Conservation (phyloP, 2,113 vertebrate species). For the Probosciger aterrimus region DNA sequence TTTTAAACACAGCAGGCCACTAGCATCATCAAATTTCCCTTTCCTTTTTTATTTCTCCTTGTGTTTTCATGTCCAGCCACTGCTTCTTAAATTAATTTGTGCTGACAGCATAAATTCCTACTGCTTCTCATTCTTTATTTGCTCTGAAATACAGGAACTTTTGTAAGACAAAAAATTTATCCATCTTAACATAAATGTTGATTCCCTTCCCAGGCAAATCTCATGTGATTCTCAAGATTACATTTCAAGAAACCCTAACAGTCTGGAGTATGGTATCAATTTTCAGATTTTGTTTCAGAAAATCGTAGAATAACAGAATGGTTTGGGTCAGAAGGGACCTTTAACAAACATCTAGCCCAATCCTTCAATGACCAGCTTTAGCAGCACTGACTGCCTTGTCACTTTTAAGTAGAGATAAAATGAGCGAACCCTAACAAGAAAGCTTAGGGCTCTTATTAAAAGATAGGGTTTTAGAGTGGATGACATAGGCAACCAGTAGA, state of each 20-base stretch:
- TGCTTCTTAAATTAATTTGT: background rate
- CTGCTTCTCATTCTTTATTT: background rate
- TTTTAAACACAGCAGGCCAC: background rate
- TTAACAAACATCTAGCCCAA: background rate
- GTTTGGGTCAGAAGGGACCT: background rate
- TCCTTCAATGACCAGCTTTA: background rate
- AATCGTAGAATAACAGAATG: background rate
- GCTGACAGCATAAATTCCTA: background rate
- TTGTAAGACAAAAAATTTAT: background rate
- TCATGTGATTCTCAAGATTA: background rate
- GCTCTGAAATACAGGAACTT: background rate
- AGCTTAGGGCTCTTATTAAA: background rate
- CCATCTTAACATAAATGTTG: background rate
- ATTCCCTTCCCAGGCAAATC: background rate
- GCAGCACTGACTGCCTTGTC: background rate
- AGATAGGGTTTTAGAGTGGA: background rate
- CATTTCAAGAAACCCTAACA: background rate
- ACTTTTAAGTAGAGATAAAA: background rate
- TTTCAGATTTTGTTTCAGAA: background rate
- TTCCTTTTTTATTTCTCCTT: background rate
- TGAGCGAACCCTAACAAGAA: background rate
- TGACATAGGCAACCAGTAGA: background rate
- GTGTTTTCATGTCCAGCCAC: background rate
- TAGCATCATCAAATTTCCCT: background rate
- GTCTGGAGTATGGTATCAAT: background rate